phyloP scores from a whole-genome alignment of 1,140 invertebrate genomes.

The Aphis gossypii region DNA sequence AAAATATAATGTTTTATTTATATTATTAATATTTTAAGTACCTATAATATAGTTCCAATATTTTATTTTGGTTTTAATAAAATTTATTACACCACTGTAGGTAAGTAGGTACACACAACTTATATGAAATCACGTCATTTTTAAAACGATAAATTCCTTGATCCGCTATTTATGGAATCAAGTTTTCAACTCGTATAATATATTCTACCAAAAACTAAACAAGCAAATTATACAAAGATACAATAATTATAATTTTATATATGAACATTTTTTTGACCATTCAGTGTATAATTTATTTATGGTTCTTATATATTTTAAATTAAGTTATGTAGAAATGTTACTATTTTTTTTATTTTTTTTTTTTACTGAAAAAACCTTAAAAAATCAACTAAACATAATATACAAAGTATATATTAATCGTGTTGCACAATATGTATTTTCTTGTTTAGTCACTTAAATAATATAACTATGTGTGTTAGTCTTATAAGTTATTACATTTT shows the following conservation, averaged over 20 bases:
- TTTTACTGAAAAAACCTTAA: neutral
- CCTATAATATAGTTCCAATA: too few relatives aligned
- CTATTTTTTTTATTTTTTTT: neutral
- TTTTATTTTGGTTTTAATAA: neutral
- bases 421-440: neutral
- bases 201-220: neutral
- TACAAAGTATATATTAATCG: neutral
- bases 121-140: neutral
- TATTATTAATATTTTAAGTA: neutral
- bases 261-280: neutral
- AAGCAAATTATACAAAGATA: neutral
- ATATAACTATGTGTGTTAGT: neutral
- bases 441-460: too few relatives aligned
- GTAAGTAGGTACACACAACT: neutral
- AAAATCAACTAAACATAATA: neutral
- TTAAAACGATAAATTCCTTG: neutral
- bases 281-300: neutral
- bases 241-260: neutral
- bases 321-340: neutral
- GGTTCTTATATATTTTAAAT: neutral
- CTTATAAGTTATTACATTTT: neutral
- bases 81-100: neutral
- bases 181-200: neutral
- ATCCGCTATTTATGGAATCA: neutral
- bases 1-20: neutral